Evolutionary conservation across 2,797 vertebrate species (phyloP).

Genomic region (Chiroxiphia lanceolata): DNA sequence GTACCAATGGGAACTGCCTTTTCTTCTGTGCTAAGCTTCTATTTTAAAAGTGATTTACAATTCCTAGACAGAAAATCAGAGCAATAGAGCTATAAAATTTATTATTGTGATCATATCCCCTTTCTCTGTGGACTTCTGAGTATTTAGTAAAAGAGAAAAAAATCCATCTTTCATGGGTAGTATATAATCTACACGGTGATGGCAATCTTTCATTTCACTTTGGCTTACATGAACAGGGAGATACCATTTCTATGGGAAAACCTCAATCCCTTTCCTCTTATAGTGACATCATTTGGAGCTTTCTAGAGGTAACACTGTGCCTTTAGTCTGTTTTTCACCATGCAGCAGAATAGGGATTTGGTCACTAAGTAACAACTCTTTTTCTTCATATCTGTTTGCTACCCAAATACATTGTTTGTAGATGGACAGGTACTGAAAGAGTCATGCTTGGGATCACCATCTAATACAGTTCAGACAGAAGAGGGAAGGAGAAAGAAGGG

Average conservation of each 20-base stretch:
- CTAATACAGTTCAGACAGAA: neutral
- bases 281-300: neutral
- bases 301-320: neutral
- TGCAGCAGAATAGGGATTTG: neutral
- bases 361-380: neutral
- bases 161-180: neutral
- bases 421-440: neutral
- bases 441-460: accelerated
- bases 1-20: neutral
- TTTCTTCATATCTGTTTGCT: neutral
- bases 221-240: neutral
- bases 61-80: neutral
- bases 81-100: neutral
- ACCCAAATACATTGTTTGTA: neutral
- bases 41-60: slow-evolving; percentile 41
- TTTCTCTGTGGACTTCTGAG: neutral
- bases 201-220: slow-evolving; percentile 14
- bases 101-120: neutral
- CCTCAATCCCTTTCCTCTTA: neutral
- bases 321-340: neutral
- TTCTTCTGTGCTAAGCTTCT: neutral
- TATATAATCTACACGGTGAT: neutral
- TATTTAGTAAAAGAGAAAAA: slow-evolving; percentile 20
- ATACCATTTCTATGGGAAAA: neutral
- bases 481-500: neutral